These are phyloP conservation scores for Terrapene triunguis DNA, from an alignment of 2,113 vertebrate species.

Conservation along the genomic window DNA sequence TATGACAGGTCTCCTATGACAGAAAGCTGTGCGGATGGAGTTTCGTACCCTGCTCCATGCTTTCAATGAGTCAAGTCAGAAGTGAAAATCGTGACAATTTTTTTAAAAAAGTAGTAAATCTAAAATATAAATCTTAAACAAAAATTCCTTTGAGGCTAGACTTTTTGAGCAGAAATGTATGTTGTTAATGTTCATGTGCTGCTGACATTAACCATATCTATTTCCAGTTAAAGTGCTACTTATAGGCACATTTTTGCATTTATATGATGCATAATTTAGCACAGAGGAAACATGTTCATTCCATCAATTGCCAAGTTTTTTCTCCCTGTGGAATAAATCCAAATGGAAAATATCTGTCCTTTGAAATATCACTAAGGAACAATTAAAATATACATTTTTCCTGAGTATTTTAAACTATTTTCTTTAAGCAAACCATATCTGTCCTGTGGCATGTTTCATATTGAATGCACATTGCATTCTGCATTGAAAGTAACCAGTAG, in stretches of 20 bases:
- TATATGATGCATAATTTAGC: not conserved
- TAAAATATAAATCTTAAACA: not conserved
- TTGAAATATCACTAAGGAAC: not conserved
- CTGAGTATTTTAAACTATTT: not conserved
- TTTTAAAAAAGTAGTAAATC: not conserved
- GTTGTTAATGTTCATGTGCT: not conserved
- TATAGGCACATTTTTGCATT: not conserved
- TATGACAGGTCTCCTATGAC: not conserved
- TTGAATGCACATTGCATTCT: not conserved
- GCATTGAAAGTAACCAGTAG: not conserved
- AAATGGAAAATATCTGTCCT: not conserved
- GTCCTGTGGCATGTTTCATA: not conserved
- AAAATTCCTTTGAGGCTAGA: not conserved
- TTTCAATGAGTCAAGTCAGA: not conserved
- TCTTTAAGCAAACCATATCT: fast-evolving
- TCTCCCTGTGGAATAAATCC: not conserved
- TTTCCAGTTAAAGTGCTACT: not conserved
- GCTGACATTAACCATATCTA: not conserved
- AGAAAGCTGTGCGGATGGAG: not conserved
- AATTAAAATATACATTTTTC: not conserved
- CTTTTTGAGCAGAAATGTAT: not conserved
- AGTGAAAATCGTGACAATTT: not conserved
- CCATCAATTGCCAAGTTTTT: not conserved
- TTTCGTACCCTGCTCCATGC: not conserved
- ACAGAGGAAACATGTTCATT: not conserved